Evolutionary conservation across 2,888 invertebrate genomes (phyloP).

Genomic region (Leptopilina drosophilae): DNA sequence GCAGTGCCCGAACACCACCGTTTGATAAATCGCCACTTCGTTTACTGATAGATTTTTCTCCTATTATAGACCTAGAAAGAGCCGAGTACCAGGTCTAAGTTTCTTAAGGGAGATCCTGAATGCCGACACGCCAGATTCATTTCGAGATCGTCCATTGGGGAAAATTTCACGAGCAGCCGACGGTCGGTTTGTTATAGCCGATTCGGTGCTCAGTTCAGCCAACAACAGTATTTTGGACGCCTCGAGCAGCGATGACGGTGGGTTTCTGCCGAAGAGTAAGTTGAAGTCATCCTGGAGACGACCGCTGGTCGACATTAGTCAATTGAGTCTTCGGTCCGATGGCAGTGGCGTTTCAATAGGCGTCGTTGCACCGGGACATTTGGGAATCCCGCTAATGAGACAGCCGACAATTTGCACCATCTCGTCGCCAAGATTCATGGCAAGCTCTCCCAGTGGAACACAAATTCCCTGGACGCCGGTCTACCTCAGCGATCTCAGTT

Average conservation of each 20-base stretch:
- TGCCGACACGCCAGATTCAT: slow-evolving; percentile 73
- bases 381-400: slow-evolving; percentile 57
- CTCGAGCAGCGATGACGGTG: slow-evolving; percentile 90
- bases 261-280: slow-evolving; percentile 83
- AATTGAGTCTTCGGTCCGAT: slow-evolving; percentile 83
- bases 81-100: slow-evolving; percentile 96
- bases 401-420: slow-evolving; percentile 48
- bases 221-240: slow-evolving; percentile 81
- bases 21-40: slow-evolving; percentile 3
- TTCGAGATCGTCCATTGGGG: slow-evolving; percentile 79
- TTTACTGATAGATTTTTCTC: not conserved
- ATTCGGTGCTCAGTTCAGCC: slow-evolving; percentile 78
- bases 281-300: slow-evolving; percentile 82
- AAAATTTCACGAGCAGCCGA: slow-evolving; percentile 86
- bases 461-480: slow-evolving; percentile 86
- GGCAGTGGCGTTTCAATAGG: slow-evolving; percentile 79
- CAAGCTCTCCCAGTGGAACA: slow-evolving; percentile 79
- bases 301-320: slow-evolving; percentile 83
- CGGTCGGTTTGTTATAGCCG: slow-evolving; percentile 84
- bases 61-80: slow-evolving; percentile 89
- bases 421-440: slow-evolving; percentile 66
- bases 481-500: slow-evolving; percentile 92
- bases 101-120: slow-evolving; percentile 83
- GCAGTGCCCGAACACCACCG: not conserved
- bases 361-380: slow-evolving; percentile 56